Base-by-base conservation (phyloP, 2,888 invertebrate genomes). In the Cryptocheilus praepositus region DNA sequence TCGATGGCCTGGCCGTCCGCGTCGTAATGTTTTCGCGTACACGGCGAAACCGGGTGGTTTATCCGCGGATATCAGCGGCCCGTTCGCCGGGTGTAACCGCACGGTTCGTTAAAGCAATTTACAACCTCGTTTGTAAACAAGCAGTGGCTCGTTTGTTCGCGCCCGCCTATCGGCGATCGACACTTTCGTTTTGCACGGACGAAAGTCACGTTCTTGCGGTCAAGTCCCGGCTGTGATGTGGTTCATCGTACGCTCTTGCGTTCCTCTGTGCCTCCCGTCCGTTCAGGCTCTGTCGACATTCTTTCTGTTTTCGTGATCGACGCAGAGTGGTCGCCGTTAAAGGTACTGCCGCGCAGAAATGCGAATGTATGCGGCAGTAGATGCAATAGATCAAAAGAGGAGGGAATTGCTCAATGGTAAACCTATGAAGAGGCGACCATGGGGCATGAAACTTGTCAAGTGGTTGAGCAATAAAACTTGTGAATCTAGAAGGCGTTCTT, bases 21-120 rank as follows among this genome's bases (percentile, higher is more conserved):
- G 72, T 67, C 66, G 69, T 77, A 77, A 77, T 70, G 74, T 74
- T 71, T 74, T 76, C 71, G 64, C 69, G 76, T 59, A 64, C 71
- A 61, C 62, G 25, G 51, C 61, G 52, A 71, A 61, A 57, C 59
- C 43, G 49, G 53, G 36, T 70, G 70, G 74, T 77, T 71, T 76
- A 74, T 77, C 73, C 66, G 66, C 61, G 74, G 70, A 71, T 72
- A 72, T 76, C 69, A 67, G 73, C 72, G 68, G 61, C 59, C 36
- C 64, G 64, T 72, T 72, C 66, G 70, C 62, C 77, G 74, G 36
- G 36, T 67, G 67, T 62, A 66, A 71, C 67, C 68, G 67, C 76
- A 72, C 60, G 77, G 69, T 75, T 77, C 73, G 77, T 77, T 77
- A 75, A 75, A 77, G 77, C 75, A 70, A 77, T 77, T 77, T 77